Base-by-base conservation (phyloP, 2,888 invertebrate genomes). In the Cacoxenus indagator region DNA sequence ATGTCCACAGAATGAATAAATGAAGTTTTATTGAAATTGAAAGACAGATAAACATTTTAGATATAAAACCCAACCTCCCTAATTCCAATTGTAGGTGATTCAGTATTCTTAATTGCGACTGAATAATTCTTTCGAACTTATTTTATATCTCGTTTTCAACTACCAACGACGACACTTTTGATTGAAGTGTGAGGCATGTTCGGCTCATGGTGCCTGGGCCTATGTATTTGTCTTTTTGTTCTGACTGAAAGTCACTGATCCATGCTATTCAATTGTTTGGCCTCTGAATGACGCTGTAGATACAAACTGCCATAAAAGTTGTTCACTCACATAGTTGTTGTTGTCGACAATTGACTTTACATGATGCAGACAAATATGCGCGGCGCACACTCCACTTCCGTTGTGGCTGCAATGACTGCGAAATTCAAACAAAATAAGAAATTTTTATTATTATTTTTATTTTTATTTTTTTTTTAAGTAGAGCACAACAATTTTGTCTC, bases 241-340 rank as follows among this genome's bases (percentile, higher is more conserved):
- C 19, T 37, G 62, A 67, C 69, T 71, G 69, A 68, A 73, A 84
- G 76, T 79, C 83, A 83, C 79, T 84, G 84, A 85, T 84, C 82
- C 84, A 74, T 82, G 70, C 75, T 73, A 78, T 76, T 78, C 81
- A 82, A 78, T 82, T 81, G 77, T 55, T 55, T 55, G 55, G 55
- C n/a, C n/a, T 17, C 59, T 19, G 11, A 68, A 72, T 55, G 65
- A 43, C 24, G 29, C 51, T 57, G 57, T 43, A 27, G 27, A 59
- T 29, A 46, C 66, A 26, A 73, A 65, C 70, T 61, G 64, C 72
- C 54, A 43, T 67, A 51, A 51, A 51, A 51, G 17, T 69, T 66
- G 55, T 67, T 43, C 19, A 19, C 57, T 46, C 22, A 11, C 19
- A 17, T 27, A 11, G 22, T 31, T 9, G 37, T 61, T 29, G 22